phyloP scores from a whole-genome alignment of 2,113 vertebrate species.

The Macquaria ambigua region DNA sequence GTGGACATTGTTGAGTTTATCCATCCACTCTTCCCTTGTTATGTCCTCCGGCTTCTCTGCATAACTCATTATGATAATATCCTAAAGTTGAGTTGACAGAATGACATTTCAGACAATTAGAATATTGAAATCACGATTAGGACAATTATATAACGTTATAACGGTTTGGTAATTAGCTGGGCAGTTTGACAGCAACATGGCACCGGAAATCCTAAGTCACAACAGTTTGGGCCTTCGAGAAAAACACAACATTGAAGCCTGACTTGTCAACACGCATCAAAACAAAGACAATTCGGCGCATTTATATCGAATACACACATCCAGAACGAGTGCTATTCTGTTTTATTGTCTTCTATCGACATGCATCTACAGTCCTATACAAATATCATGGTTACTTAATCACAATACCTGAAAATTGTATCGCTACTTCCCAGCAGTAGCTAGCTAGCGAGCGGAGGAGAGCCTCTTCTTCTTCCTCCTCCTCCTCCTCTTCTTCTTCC shows the following conservation, averaged over 20 bases:
- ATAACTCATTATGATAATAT: constrained; percentile 91
- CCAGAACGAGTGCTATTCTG: fast-evolving
- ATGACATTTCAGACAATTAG: background rate
- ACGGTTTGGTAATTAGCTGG: background rate
- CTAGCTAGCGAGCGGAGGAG: constrained; percentile 63
- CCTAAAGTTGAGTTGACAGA: constrained; percentile 29
- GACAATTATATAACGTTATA: background rate
- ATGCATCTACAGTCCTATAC: background rate
- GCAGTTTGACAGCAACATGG: constrained; percentile 3
- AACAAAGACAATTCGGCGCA: constrained; percentile 53
- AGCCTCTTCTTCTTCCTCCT: constrained; percentile 30
- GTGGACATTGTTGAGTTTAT: constrained; percentile 97
- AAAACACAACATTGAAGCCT: constrained; percentile 77
- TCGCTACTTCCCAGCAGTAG: constrained; percentile 72
- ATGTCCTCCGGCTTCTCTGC: constrained; percentile 97
- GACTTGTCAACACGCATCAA: constrained; percentile 53
- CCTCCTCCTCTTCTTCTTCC: background rate
- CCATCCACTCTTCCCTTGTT: constrained; percentile 99
- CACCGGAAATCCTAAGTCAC: constrained; percentile 41
- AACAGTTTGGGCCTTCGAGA: constrained; percentile 59
- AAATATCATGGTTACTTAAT: background rate
- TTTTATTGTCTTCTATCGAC: background rate
- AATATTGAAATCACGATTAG: background rate
- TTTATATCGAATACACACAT: background rate
- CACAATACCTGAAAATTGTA: constrained; percentile 69